Base-by-base conservation (phyloP, 2,797 vertebrate genomes). In the Sparus aurata region DNA sequence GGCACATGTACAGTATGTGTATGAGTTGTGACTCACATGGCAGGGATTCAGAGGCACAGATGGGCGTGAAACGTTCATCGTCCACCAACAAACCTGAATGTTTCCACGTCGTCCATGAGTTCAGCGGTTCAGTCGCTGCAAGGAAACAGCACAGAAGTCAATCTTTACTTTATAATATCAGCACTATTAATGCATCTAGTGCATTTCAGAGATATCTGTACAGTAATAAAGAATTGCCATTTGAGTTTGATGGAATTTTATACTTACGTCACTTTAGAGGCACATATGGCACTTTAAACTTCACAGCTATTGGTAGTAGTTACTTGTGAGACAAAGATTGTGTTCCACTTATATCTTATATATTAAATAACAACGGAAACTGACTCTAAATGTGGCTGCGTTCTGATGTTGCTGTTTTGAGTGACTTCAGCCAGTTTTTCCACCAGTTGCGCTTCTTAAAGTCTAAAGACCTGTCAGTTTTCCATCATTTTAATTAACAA, bases 11-110 rank as follows among this genome's bases (percentile, higher is more conserved):
- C 54, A 55, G 62, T 70, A 66, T 57, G 25, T 68, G 41, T 43
- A 16, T 66, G 22, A 11, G 71, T 59, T 49, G 18, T 46, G 62
- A 91, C 89, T 92, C 91, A 93, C 93, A 89, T 89, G 87, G 85
- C 84, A 79, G 80, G 46, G 80, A 87, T 82, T 87, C 89, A 85
- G 76, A 81, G 80, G 71, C 17, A 54, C 69, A 43, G 52, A 77
- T 50, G 75, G 73, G 47, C 12, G 41, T 57, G 77, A 75, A n/a
- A 69, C 49, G 2, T 60, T 90, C 88, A 90, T 91, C 63, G 4
- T 61, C 2, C 60, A 41, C 52, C 49, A n/a, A 43, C 41, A 50
- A 50, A 17, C 4, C 69, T 30, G 3, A 18, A 50, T 18, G 45
- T 25, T 43, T 84, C 81, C 68, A 65, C 46, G 54, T 72, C 55